Evolutionary conservation across 2,888 invertebrate species (phyloP).

Genomic region (Drosophila paracracens): DNA sequence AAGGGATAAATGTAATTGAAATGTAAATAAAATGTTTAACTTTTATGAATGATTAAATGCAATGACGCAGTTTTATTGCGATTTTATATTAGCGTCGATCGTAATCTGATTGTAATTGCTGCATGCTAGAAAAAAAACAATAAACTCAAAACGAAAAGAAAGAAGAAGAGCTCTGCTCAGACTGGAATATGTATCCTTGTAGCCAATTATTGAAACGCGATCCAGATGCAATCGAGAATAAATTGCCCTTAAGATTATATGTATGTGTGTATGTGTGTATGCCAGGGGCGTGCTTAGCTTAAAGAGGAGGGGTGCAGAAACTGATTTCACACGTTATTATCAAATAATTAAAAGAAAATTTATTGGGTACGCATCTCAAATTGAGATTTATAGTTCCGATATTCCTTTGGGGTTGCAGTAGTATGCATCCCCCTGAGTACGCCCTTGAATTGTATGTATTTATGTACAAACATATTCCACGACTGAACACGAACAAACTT

Average conservation of each 20-base stretch:
- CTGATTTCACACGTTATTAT: not conserved
- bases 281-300: not conserved
- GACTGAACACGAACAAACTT: not conserved
- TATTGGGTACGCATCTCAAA: not conserved
- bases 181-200: conserved; percentile 41
- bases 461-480: not conserved
- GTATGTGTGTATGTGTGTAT: not conserved
- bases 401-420: too few relatives aligned
- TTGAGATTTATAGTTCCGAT: not conserved
- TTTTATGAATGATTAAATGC: not conserved
- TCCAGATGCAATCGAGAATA: conserved; percentile 60
- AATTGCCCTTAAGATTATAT: conserved; percentile 44
- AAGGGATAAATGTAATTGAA: not conserved
- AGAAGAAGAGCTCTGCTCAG: conserved; percentile 17
- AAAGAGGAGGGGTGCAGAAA: not conserved
- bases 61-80: conserved; percentile 2
- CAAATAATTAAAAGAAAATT: not conserved
- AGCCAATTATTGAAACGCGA: conserved; percentile 71
- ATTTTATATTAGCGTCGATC: conserved; percentile 12
- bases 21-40: not conserved
- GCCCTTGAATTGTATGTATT: not conserved
- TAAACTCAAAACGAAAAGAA: conserved; percentile 51
- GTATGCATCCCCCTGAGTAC: not conserved
- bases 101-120: conserved; percentile 74
- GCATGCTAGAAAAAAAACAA: conserved; percentile 57